Conservation (phyloP, 2,113 vertebrate genomes). For the Harpagus bidentatus region DNA sequence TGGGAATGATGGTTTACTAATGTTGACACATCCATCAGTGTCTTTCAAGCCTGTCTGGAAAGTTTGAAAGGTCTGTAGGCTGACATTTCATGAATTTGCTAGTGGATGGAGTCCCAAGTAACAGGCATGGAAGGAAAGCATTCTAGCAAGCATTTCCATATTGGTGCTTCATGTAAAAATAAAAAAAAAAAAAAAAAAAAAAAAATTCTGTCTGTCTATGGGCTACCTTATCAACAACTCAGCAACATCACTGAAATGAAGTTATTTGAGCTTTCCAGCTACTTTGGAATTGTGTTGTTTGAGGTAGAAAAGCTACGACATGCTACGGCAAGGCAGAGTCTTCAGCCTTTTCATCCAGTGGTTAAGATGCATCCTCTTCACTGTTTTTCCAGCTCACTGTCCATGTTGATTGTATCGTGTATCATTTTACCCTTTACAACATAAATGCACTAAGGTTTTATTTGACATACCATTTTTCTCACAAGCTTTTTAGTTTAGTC, state of each 20-base stretch:
- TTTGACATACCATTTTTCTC: background rate
- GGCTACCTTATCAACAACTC: background rate
- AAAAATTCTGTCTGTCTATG: background rate
- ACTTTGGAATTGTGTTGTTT: background rate
- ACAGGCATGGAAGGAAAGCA: background rate
- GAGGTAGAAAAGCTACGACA: background rate
- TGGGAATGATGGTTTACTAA: background rate
- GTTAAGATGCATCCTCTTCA: background rate
- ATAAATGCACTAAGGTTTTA: background rate
- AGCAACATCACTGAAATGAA: background rate
- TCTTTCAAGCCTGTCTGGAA: background rate
- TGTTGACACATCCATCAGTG: background rate
- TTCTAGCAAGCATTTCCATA: background rate
- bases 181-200: background rate
- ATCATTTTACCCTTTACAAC: constrained; percentile 9
- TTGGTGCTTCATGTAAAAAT: background rate
- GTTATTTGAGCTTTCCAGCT: background rate
- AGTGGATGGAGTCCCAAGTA: background rate
- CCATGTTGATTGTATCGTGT: background rate
- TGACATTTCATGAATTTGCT: background rate
- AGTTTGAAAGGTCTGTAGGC: background rate
- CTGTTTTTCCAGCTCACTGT: background rate
- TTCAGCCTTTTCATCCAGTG: background rate
- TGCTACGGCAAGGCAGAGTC: background rate
- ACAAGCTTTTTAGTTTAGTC: background rate